Conservation (phyloP, 2,113 vertebrate genomes). For the Macroglossus sobrinus region DNA sequence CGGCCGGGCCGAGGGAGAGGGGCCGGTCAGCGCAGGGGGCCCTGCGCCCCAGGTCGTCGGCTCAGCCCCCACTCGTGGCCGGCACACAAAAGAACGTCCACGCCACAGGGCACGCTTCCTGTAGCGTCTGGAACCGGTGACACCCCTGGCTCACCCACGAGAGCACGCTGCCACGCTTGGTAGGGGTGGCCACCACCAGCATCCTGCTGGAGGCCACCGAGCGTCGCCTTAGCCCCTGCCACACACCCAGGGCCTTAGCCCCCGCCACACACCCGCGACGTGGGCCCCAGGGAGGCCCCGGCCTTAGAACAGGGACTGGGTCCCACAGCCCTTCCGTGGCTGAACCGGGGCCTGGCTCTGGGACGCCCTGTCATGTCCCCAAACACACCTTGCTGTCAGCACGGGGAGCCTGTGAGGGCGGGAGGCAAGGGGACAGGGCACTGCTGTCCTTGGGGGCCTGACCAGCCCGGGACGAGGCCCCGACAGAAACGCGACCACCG, state of each 20-base stretch:
- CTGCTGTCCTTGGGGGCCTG: fast-evolving
- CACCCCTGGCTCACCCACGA: fast-evolving
- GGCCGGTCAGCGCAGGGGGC: fast-evolving
- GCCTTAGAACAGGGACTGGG: fast-evolving
- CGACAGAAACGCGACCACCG: fast-evolving
- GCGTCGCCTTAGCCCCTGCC: background rate
- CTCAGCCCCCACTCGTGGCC: fast-evolving
- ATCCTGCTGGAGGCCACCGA: fast-evolving
- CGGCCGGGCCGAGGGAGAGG: background rate
- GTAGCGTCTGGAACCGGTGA: fast-evolving
- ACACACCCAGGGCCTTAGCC: too few relatives aligned
- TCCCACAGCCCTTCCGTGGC: fast-evolving
- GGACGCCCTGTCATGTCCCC: fast-evolving
- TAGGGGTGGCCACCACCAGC: fast-evolving
- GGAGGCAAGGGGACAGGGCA: fast-evolving
- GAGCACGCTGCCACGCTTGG: fast-evolving
- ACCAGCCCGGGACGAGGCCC: fast-evolving
- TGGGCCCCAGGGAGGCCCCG: fast-evolving
- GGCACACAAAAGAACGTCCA: fast-evolving
- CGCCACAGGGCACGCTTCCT: fast-evolving
- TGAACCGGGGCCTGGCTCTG: fast-evolving
- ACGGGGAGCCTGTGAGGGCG: fast-evolving
- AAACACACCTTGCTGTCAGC: fast-evolving
- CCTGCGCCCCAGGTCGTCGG: fast-evolving
- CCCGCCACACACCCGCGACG: too few relatives aligned